These are phyloP conservation scores for Nipponia nippon DNA, from an alignment of 2,113 vertebrate genomes.

Conservation along the genomic window DNA sequence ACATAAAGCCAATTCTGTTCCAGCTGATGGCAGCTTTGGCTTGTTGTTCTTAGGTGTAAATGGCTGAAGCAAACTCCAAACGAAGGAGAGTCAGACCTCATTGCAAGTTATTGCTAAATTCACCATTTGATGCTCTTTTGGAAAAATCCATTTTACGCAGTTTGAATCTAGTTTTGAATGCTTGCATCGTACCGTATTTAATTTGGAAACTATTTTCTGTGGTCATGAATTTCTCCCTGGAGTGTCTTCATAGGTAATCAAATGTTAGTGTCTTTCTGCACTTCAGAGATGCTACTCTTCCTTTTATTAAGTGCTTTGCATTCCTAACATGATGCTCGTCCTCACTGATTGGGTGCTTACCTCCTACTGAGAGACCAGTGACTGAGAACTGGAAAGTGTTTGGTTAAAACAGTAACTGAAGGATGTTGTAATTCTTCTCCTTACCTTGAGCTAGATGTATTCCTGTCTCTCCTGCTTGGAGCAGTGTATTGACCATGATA, in stretches of 20 bases:
- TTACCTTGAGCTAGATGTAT: background rate
- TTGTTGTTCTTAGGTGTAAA: background rate
- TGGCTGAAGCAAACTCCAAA: background rate
- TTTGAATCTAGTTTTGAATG: conserved; percentile 1
- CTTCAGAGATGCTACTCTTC: background rate
- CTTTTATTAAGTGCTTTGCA: conserved; percentile 35
- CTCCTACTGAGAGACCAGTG: background rate
- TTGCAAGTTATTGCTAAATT: background rate
- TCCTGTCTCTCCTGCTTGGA: background rate
- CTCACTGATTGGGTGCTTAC: background rate
- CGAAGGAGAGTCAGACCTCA: background rate
- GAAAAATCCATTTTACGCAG: background rate
- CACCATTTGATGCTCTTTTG: background rate
- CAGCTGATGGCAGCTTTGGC: background rate
- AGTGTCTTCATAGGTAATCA: conserved; percentile 15
- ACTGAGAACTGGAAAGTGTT: background rate
- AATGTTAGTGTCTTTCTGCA: background rate
- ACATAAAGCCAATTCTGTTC: background rate
- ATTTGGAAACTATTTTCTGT: conserved; percentile 30
- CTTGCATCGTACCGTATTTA: background rate
- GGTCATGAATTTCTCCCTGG: conserved; percentile 9
- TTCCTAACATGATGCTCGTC: conserved; percentile 28
- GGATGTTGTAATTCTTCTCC: background rate
- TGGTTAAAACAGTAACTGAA: background rate
- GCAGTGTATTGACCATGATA: background rate